These are phyloP conservation scores for Pollenia amentaria DNA, from an alignment of 2,888 invertebrate genomes.

Conservation along the genomic window DNA sequence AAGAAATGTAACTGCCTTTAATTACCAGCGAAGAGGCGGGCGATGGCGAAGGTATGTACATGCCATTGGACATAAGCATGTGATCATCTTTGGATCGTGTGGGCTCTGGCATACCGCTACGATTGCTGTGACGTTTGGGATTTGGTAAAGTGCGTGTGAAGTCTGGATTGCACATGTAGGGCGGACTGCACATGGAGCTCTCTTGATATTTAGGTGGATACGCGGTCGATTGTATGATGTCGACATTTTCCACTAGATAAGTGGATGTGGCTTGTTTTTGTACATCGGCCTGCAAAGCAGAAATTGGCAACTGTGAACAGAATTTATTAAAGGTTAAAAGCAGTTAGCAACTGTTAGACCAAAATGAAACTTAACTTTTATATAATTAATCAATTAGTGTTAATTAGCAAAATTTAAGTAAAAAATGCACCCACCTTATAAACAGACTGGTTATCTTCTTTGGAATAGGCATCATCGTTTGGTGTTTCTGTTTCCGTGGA, in stretches of 20 bases:
- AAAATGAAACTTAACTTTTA: background rate
- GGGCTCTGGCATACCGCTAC: slow-evolving; percentile 79
- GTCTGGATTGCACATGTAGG: slow-evolving; percentile 82
- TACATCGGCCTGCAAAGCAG: slow-evolving; percentile 82
- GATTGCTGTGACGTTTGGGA: slow-evolving; percentile 81
- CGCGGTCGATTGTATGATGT: slow-evolving; percentile 83
- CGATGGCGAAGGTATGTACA: slow-evolving; percentile 83
- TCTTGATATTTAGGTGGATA: slow-evolving; percentile 83
- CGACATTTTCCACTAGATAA: slow-evolving; percentile 82
- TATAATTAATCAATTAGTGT: slow-evolving; percentile 25
- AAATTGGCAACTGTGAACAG: slow-evolving; percentile 80
- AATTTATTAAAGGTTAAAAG: slow-evolving; percentile 55
- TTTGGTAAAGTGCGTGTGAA: slow-evolving; percentile 83
- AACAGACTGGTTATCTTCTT: slow-evolving; percentile 83
- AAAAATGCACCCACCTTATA: slow-evolving; percentile 79
- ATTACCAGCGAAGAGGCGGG: slow-evolving; percentile 83
- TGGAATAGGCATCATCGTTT: slow-evolving; percentile 83
- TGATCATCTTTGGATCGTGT: slow-evolving; percentile 83
- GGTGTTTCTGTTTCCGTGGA: slow-evolving; percentile 81
- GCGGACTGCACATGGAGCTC: slow-evolving; percentile 83
- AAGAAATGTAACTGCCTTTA: slow-evolving; percentile 83
- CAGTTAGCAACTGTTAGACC: slow-evolving; percentile 50
- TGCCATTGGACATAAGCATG: slow-evolving; percentile 82
- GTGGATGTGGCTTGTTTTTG: slow-evolving; percentile 84
- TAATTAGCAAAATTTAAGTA: slow-evolving; percentile 5